Conservation (phyloP, 2,888 invertebrate species). For the Agrochola circellaris region DNA sequence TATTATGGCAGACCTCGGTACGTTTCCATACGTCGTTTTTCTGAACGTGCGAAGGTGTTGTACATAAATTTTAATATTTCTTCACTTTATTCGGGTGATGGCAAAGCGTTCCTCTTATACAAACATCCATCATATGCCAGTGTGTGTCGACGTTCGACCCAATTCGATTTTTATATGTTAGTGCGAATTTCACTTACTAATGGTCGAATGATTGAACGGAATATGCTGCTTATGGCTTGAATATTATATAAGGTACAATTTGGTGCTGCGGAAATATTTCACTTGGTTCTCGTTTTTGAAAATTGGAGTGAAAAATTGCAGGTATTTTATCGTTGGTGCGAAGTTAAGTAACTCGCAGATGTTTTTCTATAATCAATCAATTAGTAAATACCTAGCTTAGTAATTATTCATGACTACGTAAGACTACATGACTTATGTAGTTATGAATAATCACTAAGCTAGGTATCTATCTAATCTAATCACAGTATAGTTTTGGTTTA, state of each 20-base stretch:
- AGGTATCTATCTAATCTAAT: too few species aligned
- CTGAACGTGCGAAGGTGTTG: slow-evolving; percentile 43
- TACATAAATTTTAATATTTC: slow-evolving; percentile 69
- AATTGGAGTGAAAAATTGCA: slow-evolving; percentile 21
- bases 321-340: not conserved
- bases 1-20: slow-evolving; percentile 36
- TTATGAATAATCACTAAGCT: too few species aligned
- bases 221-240: slow-evolving; percentile 63
- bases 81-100: slow-evolving; percentile 58
- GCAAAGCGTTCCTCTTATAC: slow-evolving; percentile 42
- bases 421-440: too few species aligned
- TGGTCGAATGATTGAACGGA: slow-evolving; percentile 59
- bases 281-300: slow-evolving; percentile 25
- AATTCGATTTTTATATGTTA: slow-evolving; percentile 65
- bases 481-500: not conserved
- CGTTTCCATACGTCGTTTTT: slow-evolving; percentile 42
- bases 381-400: not conserved
- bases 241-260: slow-evolving; percentile 56
- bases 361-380: not conserved
- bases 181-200: slow-evolving; percentile 63
- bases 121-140: slow-evolving; percentile 64
- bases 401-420: too few species aligned
- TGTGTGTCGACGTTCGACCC: slow-evolving; percentile 57
- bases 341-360: not conserved
- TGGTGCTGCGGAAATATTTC: slow-evolving; percentile 31